These are phyloP conservation scores for Phallusia fumigata DNA, from an alignment of 23 tunicate genomes.

Conservation along the genomic window DNA sequence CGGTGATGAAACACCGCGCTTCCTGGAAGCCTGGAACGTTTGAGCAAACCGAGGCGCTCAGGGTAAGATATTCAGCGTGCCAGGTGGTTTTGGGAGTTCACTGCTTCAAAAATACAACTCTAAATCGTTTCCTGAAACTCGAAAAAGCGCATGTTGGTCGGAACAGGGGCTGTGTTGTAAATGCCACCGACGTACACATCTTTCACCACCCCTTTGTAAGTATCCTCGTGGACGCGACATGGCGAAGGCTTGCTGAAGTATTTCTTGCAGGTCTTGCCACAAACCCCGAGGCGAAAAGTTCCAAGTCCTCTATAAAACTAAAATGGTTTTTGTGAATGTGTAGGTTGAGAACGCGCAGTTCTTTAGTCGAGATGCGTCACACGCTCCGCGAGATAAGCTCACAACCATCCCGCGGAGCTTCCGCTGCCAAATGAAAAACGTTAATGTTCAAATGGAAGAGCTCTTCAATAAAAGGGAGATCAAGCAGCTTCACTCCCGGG, in stretches of 20 bases:
- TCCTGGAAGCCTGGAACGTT: too few relatives aligned
- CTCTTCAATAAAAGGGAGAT: too few relatives aligned
- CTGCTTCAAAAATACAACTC: neutral
- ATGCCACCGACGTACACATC: neutral
- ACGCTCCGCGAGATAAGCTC: neutral
- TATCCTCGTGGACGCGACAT: too few relatives aligned
- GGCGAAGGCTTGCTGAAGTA: too few relatives aligned
- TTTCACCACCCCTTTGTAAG: neutral
- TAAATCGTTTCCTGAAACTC: neutral
- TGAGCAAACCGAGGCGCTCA: neutral
- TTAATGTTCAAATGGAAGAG: too few relatives aligned
- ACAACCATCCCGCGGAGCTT: neutral
- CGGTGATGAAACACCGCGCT: too few relatives aligned
- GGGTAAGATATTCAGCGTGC: neutral
- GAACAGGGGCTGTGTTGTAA: neutral
- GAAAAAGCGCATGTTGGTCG: neutral
- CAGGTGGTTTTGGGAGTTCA: neutral
- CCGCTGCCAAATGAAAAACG: neutral
- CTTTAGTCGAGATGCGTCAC: neutral
- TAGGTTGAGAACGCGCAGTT: neutral
- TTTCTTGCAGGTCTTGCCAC: neutral
- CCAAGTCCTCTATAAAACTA: too few relatives aligned
- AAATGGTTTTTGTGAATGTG: neutral
- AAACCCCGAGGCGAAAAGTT: neutral
- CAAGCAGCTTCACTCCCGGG: too few relatives aligned